Percentiles rank a stretch among this genome's conserved stretches.
Evolutionary conservation across 2,888 invertebrate species (phyloP).

Genomic region (Macropis europaea): DNA sequence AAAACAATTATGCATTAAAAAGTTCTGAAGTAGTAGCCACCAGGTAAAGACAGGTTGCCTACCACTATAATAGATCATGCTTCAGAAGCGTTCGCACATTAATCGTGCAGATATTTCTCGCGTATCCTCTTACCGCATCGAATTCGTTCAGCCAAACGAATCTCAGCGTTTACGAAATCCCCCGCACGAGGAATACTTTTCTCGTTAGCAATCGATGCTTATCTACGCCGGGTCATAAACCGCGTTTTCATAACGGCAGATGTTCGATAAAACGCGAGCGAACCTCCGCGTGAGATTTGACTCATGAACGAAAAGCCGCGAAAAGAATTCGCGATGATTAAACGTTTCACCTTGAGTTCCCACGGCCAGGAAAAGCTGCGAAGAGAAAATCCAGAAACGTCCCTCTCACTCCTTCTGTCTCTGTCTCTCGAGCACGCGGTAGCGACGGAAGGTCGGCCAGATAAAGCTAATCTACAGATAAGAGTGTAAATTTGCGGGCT

Average conservation of each 20-base stretch:
- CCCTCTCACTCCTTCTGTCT: too few relatives aligned
- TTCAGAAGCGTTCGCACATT: too few relatives aligned
- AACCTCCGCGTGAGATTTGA: background rate
- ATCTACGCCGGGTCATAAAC: too few relatives aligned
- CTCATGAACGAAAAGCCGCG: conserved; percentile 6
- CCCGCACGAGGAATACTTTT: background rate
- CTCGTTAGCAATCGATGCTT: conserved; percentile 23
- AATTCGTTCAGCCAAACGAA: too few relatives aligned
- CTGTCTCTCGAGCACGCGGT: conserved; percentile 3
- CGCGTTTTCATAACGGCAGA: conserved; percentile 9
- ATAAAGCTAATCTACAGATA: conserved; percentile 54
- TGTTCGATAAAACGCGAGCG: background rate
- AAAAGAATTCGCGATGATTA: background rate
- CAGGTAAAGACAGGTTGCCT: too few relatives aligned
- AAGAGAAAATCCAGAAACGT: background rate
- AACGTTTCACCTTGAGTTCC: conserved; percentile 1
- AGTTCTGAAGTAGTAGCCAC: too few relatives aligned
- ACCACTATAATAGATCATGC: too few relatives aligned
- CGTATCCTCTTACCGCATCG: too few relatives aligned
- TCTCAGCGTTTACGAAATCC: background rate
- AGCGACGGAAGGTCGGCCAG: conserved; percentile 41
- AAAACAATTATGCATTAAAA: too few relatives aligned
- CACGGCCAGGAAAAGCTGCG: conserved; percentile 3
- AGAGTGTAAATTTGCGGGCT: conserved; percentile 50
- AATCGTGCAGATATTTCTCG: too few relatives aligned